phyloP scores from a whole-genome alignment of 2,888 invertebrate species.

The Leptothorax acervorum region DNA sequence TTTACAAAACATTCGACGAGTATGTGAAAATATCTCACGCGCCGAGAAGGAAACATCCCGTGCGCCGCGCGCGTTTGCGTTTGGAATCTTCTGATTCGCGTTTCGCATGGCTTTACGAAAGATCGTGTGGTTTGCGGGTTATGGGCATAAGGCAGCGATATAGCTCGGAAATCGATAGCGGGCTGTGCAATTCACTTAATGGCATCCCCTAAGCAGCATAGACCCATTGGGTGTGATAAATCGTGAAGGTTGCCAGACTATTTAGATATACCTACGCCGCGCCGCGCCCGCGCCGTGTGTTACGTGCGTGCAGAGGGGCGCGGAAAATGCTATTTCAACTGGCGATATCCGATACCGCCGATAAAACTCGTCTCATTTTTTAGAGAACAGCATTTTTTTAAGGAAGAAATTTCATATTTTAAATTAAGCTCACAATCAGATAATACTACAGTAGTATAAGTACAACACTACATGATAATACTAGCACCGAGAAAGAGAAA shows the following conservation, averaged over 20 bases:
- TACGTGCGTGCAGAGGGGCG: constrained; percentile 15
- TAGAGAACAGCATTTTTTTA: too few species aligned
- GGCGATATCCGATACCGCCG: background rate
- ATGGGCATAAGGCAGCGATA: constrained; percentile 48
- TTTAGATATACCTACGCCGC: constrained; percentile 65
- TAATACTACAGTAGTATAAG: too few species aligned
- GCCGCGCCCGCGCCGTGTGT: background rate
- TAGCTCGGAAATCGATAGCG: constrained; percentile 70
- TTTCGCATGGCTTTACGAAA: constrained; percentile 58
- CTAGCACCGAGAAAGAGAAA: background rate
- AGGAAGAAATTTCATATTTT: background rate
- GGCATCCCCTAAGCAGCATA: constrained; percentile 71
- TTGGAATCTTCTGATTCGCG: background rate
- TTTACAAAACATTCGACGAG: constrained; percentile 1
- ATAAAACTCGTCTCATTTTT: background rate
- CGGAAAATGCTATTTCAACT: constrained; percentile 19
- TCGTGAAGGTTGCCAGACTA: constrained; percentile 68
- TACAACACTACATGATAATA: too few species aligned
- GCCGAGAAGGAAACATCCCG: background rate
- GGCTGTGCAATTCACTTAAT: constrained; percentile 74
- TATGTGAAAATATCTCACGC: constrained; percentile 12
- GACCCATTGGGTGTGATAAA: constrained; percentile 70
- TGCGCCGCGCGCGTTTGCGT: background rate
- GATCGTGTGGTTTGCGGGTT: constrained; percentile 61
- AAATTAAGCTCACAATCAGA: background rate